These are phyloP conservation scores for Toxostoma redivivum DNA, from an alignment of 2,113 vertebrate species.

Conservation along the genomic window DNA sequence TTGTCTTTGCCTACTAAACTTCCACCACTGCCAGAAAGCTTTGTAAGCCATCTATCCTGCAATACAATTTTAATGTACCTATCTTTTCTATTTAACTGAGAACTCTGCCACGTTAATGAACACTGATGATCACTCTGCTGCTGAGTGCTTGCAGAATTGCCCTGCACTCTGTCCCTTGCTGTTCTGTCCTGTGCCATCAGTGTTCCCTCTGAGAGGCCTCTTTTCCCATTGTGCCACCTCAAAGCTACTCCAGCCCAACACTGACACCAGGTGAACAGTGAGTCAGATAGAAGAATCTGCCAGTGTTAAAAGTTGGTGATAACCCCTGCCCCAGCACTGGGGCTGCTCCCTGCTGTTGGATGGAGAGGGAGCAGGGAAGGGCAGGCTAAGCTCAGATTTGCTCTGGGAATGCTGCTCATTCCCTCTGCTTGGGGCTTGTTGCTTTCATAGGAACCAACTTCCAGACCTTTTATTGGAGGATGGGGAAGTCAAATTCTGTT, in stretches of 20 bases:
- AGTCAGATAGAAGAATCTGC: neutral
- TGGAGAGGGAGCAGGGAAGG: neutral
- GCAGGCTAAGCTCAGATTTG: neutral
- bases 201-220: neutral
- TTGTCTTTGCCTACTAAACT: neutral
- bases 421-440: neutral
- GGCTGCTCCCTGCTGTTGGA: neutral
- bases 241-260: neutral
- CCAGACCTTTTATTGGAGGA: neutral
- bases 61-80: neutral
- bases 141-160: neutral
- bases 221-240: neutral
- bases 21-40: neutral
- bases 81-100: neutral
- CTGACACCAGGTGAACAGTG: neutral
- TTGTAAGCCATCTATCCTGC: neutral
- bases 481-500: neutral
- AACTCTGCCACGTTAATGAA: neutral
- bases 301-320: neutral
- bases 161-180: neutral
- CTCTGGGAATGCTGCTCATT: neutral
- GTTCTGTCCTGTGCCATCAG: neutral
- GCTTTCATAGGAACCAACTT: neutral
- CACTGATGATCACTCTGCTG: neutral
- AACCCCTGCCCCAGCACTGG: neutral